phyloP scores from a whole-genome alignment of 2,797 vertebrate genomes.

The Onychomys torridus region DNA sequence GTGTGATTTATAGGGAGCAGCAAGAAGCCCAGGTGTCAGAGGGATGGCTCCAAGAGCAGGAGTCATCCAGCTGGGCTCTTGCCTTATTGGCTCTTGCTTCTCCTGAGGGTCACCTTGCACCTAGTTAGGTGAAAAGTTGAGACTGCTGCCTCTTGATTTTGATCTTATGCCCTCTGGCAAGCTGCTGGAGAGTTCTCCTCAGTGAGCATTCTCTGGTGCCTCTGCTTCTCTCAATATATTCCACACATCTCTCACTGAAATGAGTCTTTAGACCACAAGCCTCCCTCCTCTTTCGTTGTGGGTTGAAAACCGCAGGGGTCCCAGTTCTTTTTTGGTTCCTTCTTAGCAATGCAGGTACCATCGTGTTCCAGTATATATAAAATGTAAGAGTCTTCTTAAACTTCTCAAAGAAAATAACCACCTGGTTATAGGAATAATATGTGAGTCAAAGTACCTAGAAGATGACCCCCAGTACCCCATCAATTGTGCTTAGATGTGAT shows the following conservation, averaged over 20 bases:
- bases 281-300: background rate
- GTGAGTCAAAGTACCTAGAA: background rate
- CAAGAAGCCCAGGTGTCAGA: background rate
- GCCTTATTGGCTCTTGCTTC: background rate
- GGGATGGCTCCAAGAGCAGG: background rate
- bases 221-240: background rate
- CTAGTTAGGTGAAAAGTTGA: background rate
- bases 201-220: background rate
- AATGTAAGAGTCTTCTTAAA: background rate
- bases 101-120: background rate
- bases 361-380: background rate
- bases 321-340: background rate
- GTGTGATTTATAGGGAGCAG: background rate
- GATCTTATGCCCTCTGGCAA: slow-evolving; percentile 2
- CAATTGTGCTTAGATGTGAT: background rate
- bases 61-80: background rate
- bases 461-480: background rate
- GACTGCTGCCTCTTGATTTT: background rate
- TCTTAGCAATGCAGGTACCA: background rate
- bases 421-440: background rate
- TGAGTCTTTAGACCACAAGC: background rate
- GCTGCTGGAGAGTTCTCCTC: background rate
- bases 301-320: background rate
- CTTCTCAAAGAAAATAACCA: background rate
- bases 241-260: background rate